A percentile compares a stretch with the other conserved stretches of the same genome.
Evolutionary conservation across 1,140 invertebrate genomes (phyloP).

Genomic region (Drosophila persimilis): DNA sequence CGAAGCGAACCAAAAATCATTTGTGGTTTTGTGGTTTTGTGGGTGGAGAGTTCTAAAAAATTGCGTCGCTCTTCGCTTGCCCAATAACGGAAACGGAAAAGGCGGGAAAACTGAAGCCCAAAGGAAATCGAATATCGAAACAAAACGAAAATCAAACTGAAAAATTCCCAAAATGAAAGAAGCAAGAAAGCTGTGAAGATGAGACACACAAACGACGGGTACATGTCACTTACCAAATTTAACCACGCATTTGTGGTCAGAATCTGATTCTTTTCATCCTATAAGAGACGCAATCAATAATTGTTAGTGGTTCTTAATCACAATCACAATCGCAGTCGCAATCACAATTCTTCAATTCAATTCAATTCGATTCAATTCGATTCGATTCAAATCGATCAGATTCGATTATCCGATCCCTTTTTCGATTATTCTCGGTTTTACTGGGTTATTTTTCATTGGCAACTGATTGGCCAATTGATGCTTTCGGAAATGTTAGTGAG

Average conservation of each 20-base stretch:
- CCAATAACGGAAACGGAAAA: slow-evolving; percentile 25
- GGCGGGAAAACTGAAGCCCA: slow-evolving; percentile 3
- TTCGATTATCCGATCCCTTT: background rate
- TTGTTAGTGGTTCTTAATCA: slow-evolving; percentile 47
- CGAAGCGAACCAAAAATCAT: slow-evolving; percentile 37
- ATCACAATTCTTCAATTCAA: slow-evolving; percentile 25
- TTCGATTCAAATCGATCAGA: background rate
- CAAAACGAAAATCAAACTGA: slow-evolving; percentile 29
- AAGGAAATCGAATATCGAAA: slow-evolving; percentile 39
- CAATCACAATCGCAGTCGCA: slow-evolving; percentile 19
- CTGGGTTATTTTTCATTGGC: slow-evolving; percentile 19
- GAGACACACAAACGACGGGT: slow-evolving; percentile 83
- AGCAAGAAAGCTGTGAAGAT: slow-evolving; percentile 43
- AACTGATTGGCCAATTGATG: slow-evolving; percentile 13
- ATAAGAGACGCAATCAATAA: slow-evolving; percentile 83
- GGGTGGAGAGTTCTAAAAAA: slow-evolving; percentile 42
- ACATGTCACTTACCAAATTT: slow-evolving; percentile 95
- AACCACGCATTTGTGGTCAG: slow-evolving; percentile 98
- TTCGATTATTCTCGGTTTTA: slow-evolving; percentile 17
- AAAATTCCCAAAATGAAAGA: slow-evolving; percentile 41
- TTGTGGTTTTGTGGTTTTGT: slow-evolving; percentile 45
- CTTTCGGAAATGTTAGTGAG: slow-evolving; percentile 36
- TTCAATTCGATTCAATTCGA: slow-evolving; percentile 1
- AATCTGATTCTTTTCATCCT: slow-evolving; percentile 94
- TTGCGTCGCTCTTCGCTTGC: slow-evolving; percentile 56